These are phyloP conservation scores for Bos javanicus DNA, from an alignment of 2,113 vertebrate genomes.

Conservation along the genomic window DNA sequence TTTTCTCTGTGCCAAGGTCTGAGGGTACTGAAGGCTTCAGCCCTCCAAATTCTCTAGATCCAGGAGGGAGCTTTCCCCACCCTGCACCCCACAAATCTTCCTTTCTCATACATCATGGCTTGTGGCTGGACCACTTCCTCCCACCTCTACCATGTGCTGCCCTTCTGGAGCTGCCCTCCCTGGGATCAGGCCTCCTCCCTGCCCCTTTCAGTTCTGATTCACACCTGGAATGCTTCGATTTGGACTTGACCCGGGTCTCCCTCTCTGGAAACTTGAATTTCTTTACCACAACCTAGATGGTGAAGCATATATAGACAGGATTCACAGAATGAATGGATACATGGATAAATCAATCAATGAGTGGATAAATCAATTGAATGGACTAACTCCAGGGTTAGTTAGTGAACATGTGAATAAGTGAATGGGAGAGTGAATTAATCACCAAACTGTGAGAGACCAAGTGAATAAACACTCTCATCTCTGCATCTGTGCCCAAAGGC, in stretches of 20 bases:
- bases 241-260: background rate
- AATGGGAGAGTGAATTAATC: background rate
- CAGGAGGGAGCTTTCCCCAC: background rate
- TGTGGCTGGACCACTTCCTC: background rate
- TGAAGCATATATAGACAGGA: background rate
- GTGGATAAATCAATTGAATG: background rate
- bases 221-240: background rate
- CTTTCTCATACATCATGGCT: background rate
- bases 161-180: background rate
- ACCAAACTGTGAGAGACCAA: background rate
- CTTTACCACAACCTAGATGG: background rate
- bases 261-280: background rate
- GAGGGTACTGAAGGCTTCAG: background rate
- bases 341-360: background rate
- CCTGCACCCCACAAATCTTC: background rate
- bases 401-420: background rate
- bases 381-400: background rate
- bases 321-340: background rate
- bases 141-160: fast-evolving
- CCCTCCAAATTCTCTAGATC: background rate
- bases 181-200: background rate
- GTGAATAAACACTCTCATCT: background rate
- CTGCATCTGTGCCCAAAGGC: background rate
- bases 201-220: too few relatives aligned
- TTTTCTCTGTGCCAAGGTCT: background rate